Percentiles rank a stretch among this genome's conserved stretches.
Evolutionary conservation across 2,797 vertebrate genomes (phyloP).

Genomic region (Dipus sagitta): DNA sequence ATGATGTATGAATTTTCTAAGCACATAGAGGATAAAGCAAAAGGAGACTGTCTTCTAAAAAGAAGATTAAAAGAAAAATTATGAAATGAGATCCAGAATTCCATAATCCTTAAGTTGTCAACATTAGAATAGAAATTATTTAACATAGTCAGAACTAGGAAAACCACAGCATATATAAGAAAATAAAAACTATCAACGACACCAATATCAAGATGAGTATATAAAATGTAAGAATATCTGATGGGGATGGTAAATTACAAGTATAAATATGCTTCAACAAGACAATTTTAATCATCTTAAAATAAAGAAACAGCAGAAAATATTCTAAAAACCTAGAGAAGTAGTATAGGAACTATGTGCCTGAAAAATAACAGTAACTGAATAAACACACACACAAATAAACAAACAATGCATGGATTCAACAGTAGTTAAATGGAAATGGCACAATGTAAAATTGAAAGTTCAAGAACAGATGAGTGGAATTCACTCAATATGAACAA

Average conservation of each 20-base stretch:
- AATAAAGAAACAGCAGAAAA: background rate
- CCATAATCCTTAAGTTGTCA: background rate
- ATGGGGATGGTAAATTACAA: background rate
- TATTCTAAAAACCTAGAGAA: background rate
- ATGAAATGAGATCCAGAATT: background rate
- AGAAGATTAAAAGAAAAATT: background rate
- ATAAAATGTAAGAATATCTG: background rate
- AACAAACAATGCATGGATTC: no score
- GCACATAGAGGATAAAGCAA: background rate
- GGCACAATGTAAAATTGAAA: background rate
- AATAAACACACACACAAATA: background rate
- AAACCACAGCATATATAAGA: background rate
- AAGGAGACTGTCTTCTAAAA: background rate
- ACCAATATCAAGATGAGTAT: background rate
- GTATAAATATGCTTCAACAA: background rate
- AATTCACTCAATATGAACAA: background rate
- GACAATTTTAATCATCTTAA: background rate
- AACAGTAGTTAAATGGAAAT: no score
- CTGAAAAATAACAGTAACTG: no score
- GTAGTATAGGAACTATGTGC: no score
- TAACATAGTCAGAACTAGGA: background rate
- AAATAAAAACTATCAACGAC: background rate
- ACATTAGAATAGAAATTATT: background rate
- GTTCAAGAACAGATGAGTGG: background rate
- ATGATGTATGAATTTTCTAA: background rate